These are phyloP conservation scores for Drosophila tani DNA, from an alignment of 1,140 invertebrate genomes.

Conservation along the genomic window DNA sequence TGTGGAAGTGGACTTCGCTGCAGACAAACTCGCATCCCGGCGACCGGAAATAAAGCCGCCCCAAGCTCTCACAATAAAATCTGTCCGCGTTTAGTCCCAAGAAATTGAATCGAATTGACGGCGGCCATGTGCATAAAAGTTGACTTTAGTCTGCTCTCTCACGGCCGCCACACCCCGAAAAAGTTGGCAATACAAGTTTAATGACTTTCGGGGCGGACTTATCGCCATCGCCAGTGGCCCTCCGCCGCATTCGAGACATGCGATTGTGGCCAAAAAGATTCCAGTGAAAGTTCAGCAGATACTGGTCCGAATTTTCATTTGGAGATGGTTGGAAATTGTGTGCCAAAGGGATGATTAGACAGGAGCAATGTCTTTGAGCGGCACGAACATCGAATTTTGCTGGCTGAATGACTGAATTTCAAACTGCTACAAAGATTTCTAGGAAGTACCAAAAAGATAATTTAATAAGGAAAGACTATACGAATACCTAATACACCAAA, in stretches of 20 bases:
- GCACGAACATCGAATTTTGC: neutral
- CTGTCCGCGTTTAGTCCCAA: slow-evolving; percentile 53
- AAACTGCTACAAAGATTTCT: too few species aligned
- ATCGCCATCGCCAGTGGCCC: slow-evolving; percentile 12
- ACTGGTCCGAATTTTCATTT: slow-evolving; percentile 11
- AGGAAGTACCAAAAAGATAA: too few species aligned
- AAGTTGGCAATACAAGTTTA: slow-evolving; percentile 71
- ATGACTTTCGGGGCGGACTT: slow-evolving; percentile 72
- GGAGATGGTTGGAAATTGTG: slow-evolving; percentile 1
- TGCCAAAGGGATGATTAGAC: slow-evolving; percentile 11
- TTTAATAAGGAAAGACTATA: too few species aligned
- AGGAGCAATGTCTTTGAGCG: slow-evolving; percentile 6
- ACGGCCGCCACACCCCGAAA: slow-evolving; percentile 26
- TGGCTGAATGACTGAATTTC: neutral
- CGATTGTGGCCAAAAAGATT: slow-evolving; percentile 37
- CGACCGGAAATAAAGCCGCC: slow-evolving; percentile 31
- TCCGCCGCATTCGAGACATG: slow-evolving; percentile 43
- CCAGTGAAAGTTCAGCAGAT: slow-evolving; percentile 35
- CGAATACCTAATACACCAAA: too few species aligned
- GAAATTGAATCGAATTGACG: slow-evolving; percentile 67
- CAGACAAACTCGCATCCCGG: slow-evolving; percentile 15
- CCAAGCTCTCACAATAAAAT: slow-evolving; percentile 21
- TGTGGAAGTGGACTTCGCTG: slow-evolving; percentile 15
- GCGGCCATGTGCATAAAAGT: slow-evolving; percentile 58
- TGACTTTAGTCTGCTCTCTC: slow-evolving; percentile 52